phyloP scores from a whole-genome alignment of 2,113 vertebrate genomes.

The Pachypanchax playfairii region DNA sequence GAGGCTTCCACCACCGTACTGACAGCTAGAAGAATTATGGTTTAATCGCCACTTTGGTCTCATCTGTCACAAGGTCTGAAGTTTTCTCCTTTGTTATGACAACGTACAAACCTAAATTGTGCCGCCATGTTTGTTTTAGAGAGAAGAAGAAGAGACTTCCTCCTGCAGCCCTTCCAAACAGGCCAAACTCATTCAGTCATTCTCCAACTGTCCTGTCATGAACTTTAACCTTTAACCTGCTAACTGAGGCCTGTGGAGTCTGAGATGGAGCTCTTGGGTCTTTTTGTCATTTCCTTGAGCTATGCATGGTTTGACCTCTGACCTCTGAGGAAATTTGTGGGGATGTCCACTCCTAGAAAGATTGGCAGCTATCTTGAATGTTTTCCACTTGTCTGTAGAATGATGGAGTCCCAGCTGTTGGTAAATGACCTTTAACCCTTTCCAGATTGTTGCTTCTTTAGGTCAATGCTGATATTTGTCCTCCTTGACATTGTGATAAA shows the following conservation, averaged over 20 bases:
- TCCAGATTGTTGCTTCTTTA: background rate
- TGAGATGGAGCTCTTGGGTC: background rate
- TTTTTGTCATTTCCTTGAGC: background rate
- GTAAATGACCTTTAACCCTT: background rate
- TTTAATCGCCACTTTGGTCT: too few relatives aligned
- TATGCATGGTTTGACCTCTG: too few relatives aligned
- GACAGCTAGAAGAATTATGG: too few relatives aligned
- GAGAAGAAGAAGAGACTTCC: too few relatives aligned
- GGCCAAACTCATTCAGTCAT: background rate
- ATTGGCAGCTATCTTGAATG: background rate
- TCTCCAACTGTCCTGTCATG: slow-evolving; percentile 35
- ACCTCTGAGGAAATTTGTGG: background rate
- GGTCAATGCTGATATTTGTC: too few relatives aligned
- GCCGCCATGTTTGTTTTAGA: too few relatives aligned
- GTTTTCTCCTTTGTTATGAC: too few relatives aligned
- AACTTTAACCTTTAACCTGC: background rate
- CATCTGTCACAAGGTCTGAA: too few relatives aligned
- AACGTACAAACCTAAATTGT: too few relatives aligned
- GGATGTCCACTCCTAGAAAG: background rate
- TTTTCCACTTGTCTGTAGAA: background rate
- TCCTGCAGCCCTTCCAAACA: background rate
- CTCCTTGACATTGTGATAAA: too few relatives aligned
- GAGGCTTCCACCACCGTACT: too few relatives aligned
- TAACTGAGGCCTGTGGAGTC: background rate
- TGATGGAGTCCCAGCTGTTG: background rate